Base-by-base conservation (phyloP, 2,888 invertebrate species). In the Megalurothrips usitatus region DNA sequence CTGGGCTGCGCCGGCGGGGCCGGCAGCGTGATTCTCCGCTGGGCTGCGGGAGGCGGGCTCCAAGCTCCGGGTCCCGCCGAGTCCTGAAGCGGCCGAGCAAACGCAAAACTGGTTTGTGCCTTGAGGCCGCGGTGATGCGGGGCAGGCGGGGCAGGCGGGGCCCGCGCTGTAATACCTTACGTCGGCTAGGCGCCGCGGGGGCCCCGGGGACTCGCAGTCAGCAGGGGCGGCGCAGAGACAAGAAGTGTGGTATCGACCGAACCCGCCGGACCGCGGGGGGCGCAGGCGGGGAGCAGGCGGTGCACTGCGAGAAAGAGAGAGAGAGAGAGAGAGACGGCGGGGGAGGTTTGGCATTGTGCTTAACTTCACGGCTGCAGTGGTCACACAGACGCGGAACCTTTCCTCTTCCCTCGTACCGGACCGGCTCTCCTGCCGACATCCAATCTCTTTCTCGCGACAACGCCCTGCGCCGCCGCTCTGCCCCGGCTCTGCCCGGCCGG, bases 391-490 rank as follows among this genome's bases (percentile, higher is more conserved):
- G 6, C 68, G 12, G 10, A 26, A 75, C 26, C 68, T 75, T 75
- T 75, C 68, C 68, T 75, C 58, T 58, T 19, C 58, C 19, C 19
- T 58, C 58, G 0, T 58, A n/a, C n/a, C n/a, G n/a, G n/a, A n/a
- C n/a, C n/a, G n/a, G n/a, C n/a, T 6, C 34, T 43, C 34, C 34
- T 58, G 23, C 68, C 26, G 68, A 75, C 68, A 75, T 75, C 68
- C 68, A 75, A 75, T 75, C 68, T 26, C 23, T n/a, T n/a, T 75
- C 58, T 10, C 58, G 34, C 23, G 68, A 26, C 68, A 75, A 26
- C 23, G 68, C 68, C 68, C 68, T 26, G 68, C 68, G 14, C 63
- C 63, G 63, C 63, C 63, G 6, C 63, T n/a, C 63, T n/a, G 68
- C 68, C 68, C 23, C 68, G 2, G 58, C 58, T 17, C 58, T 19